Evolutionary conservation across 64 coral and sea anemone species (phyloP).

Genomic region (Porites lutea): DNA sequence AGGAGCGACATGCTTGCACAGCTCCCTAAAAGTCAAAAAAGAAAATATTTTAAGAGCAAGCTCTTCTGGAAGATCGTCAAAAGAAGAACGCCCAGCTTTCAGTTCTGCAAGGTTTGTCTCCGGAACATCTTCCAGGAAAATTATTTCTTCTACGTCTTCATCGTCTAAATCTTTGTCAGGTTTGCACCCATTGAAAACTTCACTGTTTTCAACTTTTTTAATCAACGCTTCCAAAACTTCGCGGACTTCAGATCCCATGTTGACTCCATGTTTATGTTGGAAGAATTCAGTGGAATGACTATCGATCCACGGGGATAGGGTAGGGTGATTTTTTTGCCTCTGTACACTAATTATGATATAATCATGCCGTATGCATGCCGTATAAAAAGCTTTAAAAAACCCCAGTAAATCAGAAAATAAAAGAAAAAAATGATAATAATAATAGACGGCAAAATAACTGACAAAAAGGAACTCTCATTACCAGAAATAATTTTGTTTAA

Average conservation of each 20-base stretch:
- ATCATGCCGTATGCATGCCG: no score
- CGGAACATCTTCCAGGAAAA: conserved; percentile 24
- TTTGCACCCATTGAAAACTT: neutral
- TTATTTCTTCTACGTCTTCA: conserved; percentile 57
- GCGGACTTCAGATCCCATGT: neutral
- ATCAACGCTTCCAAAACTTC: conserved; percentile 8
- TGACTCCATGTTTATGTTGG: neutral
- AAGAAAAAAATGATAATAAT: no score
- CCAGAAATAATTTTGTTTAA: neutral
- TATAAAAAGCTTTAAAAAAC: no score
- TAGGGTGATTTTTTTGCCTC: neutral
- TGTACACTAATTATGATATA: neutral
- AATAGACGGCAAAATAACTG: neutral
- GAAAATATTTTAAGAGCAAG: conserved; percentile 84
- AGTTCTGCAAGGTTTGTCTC: neutral
- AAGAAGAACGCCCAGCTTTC: neutral
- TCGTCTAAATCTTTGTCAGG: neutral
- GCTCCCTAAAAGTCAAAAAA: conserved; percentile 72
- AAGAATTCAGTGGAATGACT: no score
- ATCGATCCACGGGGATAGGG: neutral
- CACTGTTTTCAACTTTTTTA: neutral
- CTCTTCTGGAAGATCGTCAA: conserved; percentile 86
- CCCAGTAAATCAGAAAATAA: no score
- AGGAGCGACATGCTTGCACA: conserved; percentile 55
- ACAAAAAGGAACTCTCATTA: neutral